These are phyloP conservation scores for Aphelinus atriplicis DNA, from an alignment of 1,140 invertebrate species.

Conservation along the genomic window DNA sequence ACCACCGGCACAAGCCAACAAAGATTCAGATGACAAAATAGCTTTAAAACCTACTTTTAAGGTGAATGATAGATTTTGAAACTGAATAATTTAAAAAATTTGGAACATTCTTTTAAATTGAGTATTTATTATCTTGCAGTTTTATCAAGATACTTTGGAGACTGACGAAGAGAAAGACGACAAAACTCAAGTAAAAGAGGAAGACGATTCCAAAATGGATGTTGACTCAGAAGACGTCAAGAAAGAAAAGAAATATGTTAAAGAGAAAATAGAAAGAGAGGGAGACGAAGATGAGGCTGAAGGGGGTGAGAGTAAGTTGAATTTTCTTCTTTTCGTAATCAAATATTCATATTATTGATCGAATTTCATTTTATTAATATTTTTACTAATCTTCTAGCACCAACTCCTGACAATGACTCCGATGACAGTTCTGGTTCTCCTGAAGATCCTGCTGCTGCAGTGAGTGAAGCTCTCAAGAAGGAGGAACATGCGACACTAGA, in stretches of 20 bases:
- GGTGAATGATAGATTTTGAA: conserved; percentile 54
- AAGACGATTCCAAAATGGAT: conserved; percentile 46
- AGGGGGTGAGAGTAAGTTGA: conserved; percentile 51
- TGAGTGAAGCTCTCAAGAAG: conserved; percentile 44
- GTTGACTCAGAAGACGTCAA: conserved; percentile 44
- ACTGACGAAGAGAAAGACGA: conserved; percentile 70
- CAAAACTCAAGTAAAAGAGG: conserved; percentile 50
- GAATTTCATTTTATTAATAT: conserved; percentile 24
- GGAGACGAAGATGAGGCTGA: conserved; percentile 38
- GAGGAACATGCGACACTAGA: conserved; percentile 45
- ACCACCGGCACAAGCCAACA: conserved; percentile 16
- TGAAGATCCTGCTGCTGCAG: conserved; percentile 45
- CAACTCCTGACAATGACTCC: conserved; percentile 51
- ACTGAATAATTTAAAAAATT: conserved; percentile 11
- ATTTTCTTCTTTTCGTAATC: background rate
- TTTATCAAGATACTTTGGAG: conserved; percentile 92
- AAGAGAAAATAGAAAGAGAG: conserved; percentile 40
- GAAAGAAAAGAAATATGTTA: conserved; percentile 45
- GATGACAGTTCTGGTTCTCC: conserved; percentile 48
- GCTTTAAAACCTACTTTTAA: conserved; percentile 66
- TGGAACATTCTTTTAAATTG: conserved; percentile 15
- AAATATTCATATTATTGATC: conserved; percentile 10
- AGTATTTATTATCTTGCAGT: conserved; percentile 66
- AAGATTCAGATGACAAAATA: conserved; percentile 66
- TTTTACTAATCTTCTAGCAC: conserved; percentile 44